A percentile compares a stretch with the other conserved stretches of the same genome.
Evolutionary conservation across 1,140 invertebrate species (phyloP).

Genomic region (Asbolus verrucosus): DNA sequence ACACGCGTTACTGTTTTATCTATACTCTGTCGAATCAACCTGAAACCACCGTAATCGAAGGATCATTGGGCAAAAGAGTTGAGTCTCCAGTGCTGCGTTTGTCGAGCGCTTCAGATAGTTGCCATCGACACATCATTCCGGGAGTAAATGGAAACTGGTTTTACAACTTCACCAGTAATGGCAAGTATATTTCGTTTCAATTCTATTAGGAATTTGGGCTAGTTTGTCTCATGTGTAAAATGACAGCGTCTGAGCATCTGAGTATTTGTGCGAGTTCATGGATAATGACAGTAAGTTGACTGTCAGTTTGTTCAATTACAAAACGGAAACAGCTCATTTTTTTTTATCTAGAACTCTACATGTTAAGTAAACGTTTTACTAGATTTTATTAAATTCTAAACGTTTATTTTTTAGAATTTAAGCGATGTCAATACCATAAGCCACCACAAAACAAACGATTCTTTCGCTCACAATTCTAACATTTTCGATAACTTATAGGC

Average conservation of each 20-base stretch:
- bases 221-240: too few relatives aligned
- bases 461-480: too few relatives aligned
- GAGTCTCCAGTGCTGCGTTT: conserved; percentile 64
- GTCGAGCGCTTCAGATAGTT: conserved; percentile 65
- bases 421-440: too few relatives aligned
- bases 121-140: conserved; percentile 65
- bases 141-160: conserved; percentile 67
- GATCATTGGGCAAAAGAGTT: conserved; percentile 48
- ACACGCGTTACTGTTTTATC: conserved; percentile 69
- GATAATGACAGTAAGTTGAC: not conserved
- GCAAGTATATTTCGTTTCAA: too few relatives aligned
- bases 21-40: conserved; percentile 63
- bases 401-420: too few relatives aligned
- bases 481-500: too few relatives aligned
- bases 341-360: too few relatives aligned
- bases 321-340: not conserved
- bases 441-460: too few relatives aligned
- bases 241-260: too few relatives aligned
- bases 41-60: conserved; percentile 53
- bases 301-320: not conserved
- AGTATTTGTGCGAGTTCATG: not conserved
- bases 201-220: too few relatives aligned
- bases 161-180: conserved; percentile 73
- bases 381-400: too few relatives aligned
- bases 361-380: too few relatives aligned